A percentile compares a stretch with the other conserved stretches of the same genome.
Evolutionary conservation across 2,113 vertebrate species (phyloP).

Genomic region (Aleadryas rufinucha): DNA sequence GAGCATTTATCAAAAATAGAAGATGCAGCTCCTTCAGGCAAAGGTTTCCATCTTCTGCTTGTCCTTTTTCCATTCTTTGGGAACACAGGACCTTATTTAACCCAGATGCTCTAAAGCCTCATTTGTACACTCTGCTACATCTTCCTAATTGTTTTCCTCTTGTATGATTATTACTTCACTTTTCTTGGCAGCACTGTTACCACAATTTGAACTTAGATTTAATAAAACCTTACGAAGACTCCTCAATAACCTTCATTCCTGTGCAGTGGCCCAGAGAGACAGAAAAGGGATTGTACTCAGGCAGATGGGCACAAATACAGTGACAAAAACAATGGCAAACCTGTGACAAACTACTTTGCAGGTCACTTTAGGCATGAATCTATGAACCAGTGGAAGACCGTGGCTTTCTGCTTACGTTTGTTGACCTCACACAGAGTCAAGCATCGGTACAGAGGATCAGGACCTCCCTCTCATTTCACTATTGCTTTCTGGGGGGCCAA

Average conservation of each 20-base stretch:
- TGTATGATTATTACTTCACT: not conserved
- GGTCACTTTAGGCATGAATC: not conserved
- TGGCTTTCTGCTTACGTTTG: rapidly evolving
- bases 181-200: not conserved
- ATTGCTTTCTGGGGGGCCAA: not conserved
- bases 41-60: not conserved
- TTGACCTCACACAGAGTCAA: not conserved
- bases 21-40: not conserved
- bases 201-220: not conserved
- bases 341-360: not conserved
- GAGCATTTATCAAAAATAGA: not conserved
- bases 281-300: not conserved
- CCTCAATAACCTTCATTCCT: not conserved
- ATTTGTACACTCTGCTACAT: not conserved
- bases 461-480: not conserved
- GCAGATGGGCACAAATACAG: not conserved
- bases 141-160: not conserved
- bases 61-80: not conserved
- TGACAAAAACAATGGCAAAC: not conserved
- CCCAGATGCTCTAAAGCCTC: not conserved
- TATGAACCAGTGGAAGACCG: not conserved
- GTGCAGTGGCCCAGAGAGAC: not conserved
- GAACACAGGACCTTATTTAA: not conserved
- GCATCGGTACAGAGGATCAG: rapidly evolving
- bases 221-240: rapidly evolving